Percentiles rank a stretch among this genome's conserved stretches.
phyloP scores from a whole-genome alignment of 1,140 invertebrate species.

The Cyphomyrmex costatus region DNA sequence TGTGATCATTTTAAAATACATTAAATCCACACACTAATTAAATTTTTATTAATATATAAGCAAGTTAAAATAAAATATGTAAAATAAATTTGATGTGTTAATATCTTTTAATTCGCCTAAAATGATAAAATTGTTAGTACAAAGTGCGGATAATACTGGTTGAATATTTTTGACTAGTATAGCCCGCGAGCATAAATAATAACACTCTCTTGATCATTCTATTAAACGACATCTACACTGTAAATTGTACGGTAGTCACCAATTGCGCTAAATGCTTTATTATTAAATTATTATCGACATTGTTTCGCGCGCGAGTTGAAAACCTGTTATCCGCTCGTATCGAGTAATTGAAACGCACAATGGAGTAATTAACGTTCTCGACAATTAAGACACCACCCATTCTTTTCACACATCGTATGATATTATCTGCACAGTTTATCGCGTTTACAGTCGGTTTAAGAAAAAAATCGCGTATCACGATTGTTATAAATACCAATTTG shows the following conservation, averaged over 20 bases:
- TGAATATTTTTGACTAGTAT: background rate
- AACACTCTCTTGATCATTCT: background rate
- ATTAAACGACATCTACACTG: background rate
- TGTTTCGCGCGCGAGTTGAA: constrained; percentile 29
- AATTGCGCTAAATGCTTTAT: constrained; percentile 34
- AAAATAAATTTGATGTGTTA: background rate
- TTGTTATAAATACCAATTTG: background rate
- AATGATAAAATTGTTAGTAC: background rate
- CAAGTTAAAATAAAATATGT: background rate
- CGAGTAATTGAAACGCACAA: constrained; percentile 57
- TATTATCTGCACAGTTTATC: constrained; percentile 49
- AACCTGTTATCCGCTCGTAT: constrained; percentile 23
- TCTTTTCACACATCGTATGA: constrained; percentile 58
- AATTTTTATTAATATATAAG: constrained; percentile 7
- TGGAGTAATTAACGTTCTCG: constrained; percentile 60
- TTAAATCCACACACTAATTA: background rate
- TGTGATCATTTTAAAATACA: background rate
- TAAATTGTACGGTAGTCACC: constrained; percentile 21
- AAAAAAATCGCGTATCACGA: background rate
- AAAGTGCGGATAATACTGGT: background rate
- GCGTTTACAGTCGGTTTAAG: background rate
- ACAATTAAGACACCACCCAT: constrained; percentile 55
- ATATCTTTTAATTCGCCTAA: background rate
- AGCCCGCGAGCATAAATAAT: background rate
- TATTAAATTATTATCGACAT: constrained; percentile 57